Evolutionary conservation across 2,797 vertebrate genomes (phyloP).

Genomic region (Platyrinchus mystaceus): DNA sequence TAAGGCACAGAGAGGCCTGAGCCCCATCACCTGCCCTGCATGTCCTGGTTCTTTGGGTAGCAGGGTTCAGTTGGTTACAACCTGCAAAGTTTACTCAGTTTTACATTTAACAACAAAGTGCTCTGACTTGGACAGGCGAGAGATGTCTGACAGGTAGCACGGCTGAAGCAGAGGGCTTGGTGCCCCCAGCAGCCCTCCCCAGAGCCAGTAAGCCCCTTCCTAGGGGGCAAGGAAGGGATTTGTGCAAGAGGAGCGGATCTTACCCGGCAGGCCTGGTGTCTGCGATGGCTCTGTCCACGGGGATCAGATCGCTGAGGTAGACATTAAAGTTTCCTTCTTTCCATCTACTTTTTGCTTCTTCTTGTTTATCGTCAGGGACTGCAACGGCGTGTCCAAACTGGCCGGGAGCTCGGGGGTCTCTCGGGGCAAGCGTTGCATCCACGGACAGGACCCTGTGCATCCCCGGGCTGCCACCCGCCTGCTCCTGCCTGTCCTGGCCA

Average conservation of each 20-base stretch:
- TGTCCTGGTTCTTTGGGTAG: rapidly evolving
- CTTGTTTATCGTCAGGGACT: constrained; percentile 77
- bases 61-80: rapidly evolving
- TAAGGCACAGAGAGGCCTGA: not conserved
- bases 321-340: constrained; percentile 96
- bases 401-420: constrained; percentile 83
- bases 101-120: rapidly evolving
- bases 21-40: rapidly evolving
- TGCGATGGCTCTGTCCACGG: constrained; percentile 87
- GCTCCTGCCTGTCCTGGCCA: not conserved
- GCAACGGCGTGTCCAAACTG: constrained; percentile 86
- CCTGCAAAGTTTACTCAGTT: not conserved
- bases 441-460: constrained; percentile 83
- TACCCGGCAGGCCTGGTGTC: constrained; percentile 92
- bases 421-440: constrained; percentile 82
- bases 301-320: constrained; percentile 93
- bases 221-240: rapidly evolving
- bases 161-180: rapidly evolving
- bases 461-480: not conserved
- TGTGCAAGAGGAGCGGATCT: constrained; percentile 43
- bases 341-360: constrained; percentile 86
- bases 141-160: rapidly evolving
- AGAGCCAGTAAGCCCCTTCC: not conserved
- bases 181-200: not conserved
- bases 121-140: not conserved